These are phyloP conservation scores for Chironomus riparius DNA, from an alignment of 2,888 invertebrate species.

Conservation along the genomic window DNA sequence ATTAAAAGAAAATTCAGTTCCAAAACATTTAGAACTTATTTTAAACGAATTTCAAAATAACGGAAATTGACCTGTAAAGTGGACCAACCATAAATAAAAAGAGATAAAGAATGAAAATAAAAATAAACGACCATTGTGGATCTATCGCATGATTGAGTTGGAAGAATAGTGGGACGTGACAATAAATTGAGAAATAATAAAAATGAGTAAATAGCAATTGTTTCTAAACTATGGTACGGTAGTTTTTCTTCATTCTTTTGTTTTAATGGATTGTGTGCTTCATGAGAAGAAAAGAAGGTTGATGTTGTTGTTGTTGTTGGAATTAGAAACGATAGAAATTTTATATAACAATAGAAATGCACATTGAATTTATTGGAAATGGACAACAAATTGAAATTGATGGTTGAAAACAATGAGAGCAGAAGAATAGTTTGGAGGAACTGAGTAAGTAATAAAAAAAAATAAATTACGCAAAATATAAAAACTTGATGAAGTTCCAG, in stretches of 20 bases:
- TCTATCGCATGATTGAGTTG: conserved; percentile 14
- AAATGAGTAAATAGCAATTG: background rate
- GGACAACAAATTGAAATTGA: background rate
- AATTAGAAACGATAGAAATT: too few species aligned
- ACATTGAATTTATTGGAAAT: background rate
- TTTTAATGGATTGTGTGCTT: background rate
- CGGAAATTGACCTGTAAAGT: background rate
- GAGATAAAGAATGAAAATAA: background rate
- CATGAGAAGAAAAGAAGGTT: too few species aligned
- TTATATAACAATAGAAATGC: background rate
- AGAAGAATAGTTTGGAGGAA: background rate
- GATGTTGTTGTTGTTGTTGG: too few species aligned
- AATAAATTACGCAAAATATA: background rate
- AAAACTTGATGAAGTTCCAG: background rate
- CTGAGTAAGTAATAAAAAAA: background rate
- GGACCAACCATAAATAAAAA: too few species aligned
- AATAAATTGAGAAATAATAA: conserved; percentile 1
- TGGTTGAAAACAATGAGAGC: background rate
- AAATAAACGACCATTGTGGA: background rate
- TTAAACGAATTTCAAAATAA: background rate
- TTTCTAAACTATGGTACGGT: background rate
- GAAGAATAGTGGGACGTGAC: conserved; percentile 22
- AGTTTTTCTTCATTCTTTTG: conserved; percentile 8
- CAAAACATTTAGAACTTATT: too few species aligned
- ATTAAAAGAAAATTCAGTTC: too few species aligned